Base-by-base conservation (phyloP, 2,797 vertebrate genomes). In the Pempheris klunzingeri region DNA sequence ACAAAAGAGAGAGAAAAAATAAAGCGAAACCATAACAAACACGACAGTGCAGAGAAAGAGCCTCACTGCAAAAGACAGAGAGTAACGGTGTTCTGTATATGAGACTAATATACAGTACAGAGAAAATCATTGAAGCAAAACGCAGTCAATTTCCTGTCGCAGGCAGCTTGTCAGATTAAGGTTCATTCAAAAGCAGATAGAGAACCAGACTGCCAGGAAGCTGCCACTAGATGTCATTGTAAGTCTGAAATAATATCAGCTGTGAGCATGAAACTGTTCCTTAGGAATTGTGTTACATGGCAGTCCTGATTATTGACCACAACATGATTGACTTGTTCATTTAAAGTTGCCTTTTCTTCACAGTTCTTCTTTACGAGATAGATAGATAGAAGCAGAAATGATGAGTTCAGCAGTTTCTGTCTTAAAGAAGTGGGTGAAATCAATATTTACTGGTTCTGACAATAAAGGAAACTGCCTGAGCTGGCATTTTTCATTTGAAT, bases 201-300 rank as follows among this genome's bases (percentile, higher is more conserved):
- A 76, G 10, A 78, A 61, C 2, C 38, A 72, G 54, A 60, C 7
- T 81, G 66, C 68, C 53, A 47, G 4, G 13, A 71, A 74, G 32
- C 77, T 71, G 75, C 91, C 91, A 88, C 87, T 88, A 93, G 87
- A 83, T 91, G 90, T 85, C 90, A 65, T 4, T 62, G 61, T 78
- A 81, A 66, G 67, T 73, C 70, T 17, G 12, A 71, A 80, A 62
- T 68, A 62, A 68, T 67, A 38, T 38, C 24, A 66, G 7, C 59
- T 12, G 5, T 5, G 17, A 52, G 34, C 22, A 39, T 38, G 9
- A 55, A 44, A 59, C 30, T 22, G 38, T 15, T 58, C 34, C 20
- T 32, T 8, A 7, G 32, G 59, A 50, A 10, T 4, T 55, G 18
- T 28, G 22, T 26, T 30, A 18, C 24, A 7, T 24, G n/a, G 3